Percentiles rank a stretch among this genome's conserved stretches.
Conservation (phyloP, 2,797 vertebrate genomes). For the Lacerta bilineata region DNA sequence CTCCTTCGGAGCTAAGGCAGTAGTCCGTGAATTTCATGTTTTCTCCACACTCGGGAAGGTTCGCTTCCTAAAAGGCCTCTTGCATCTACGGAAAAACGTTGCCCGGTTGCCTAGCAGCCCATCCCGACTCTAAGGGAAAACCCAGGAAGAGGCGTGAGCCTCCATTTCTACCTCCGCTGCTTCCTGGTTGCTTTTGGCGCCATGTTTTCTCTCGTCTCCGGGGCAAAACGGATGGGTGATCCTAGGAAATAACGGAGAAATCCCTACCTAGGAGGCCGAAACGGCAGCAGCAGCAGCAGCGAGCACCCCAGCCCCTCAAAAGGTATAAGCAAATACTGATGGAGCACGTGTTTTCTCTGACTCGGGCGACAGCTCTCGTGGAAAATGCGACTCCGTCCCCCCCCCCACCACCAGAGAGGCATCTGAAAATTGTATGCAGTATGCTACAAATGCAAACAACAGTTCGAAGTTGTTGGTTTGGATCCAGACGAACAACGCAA, state of each 20-base stretch:
- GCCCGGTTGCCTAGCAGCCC: slow-evolving; percentile 39
- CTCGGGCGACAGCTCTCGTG: not conserved
- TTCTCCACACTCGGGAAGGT: not conserved
- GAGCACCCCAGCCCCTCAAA: not conserved
- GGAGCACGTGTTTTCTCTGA: not conserved
- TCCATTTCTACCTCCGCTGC: not conserved
- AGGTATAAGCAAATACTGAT: not conserved
- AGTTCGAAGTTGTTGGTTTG: not conserved
- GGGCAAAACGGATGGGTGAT: too few relatives aligned
- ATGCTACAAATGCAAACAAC: not conserved
- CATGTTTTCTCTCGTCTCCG: not conserved
- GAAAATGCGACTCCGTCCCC: not conserved
- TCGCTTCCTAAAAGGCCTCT: too few relatives aligned
- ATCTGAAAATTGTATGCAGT: too few relatives aligned
- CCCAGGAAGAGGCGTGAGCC: not conserved
- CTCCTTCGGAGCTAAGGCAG: slow-evolving; percentile 81
- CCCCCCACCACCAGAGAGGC: not conserved
- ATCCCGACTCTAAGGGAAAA: not conserved
- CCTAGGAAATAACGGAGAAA: not conserved
- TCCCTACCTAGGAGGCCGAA: too few relatives aligned
- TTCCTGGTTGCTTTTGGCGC: not conserved
- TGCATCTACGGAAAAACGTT: not conserved
- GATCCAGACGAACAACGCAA: not conserved
- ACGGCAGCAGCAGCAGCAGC: too few relatives aligned
- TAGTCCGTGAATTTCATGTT: slow-evolving; percentile 72